Evolutionary conservation across 92 coral and sea anemone genomes (phyloP).

Genomic region (Porites rus): DNA sequence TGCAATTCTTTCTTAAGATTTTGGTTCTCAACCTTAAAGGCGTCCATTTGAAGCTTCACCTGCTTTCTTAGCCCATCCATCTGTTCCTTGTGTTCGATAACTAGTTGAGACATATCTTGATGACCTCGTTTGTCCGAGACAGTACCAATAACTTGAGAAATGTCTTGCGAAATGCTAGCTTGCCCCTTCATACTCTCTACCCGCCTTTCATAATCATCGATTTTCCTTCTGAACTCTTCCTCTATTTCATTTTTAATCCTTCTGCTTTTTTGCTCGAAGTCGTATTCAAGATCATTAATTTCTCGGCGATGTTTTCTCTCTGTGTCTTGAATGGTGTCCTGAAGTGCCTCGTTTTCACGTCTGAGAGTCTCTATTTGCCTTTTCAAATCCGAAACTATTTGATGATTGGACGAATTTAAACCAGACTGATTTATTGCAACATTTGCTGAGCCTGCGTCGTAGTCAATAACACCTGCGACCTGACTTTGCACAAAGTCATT

Average conservation of each 20-base stretch:
- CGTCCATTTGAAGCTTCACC: conserved; percentile 58
- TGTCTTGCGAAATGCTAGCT: not conserved
- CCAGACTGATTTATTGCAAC: not conserved
- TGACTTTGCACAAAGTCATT: not conserved
- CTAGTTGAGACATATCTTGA: conserved; percentile 19
- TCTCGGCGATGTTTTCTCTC: conserved; percentile 63
- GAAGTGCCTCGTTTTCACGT: conserved; percentile 44
- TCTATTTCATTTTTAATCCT: conserved; percentile 43
- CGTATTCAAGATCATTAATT: conserved; percentile 48
- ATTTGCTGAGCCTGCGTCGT: not conserved
- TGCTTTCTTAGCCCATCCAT: conserved; percentile 63
- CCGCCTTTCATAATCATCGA: conserved; percentile 49
- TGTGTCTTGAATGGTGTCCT: conserved; percentile 47
- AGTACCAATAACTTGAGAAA: not conserved
- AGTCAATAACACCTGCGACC: not conserved
- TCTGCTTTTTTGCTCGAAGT: conserved; percentile 47
- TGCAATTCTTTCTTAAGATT: conserved; percentile 1
- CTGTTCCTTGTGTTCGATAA: conserved; percentile 51
- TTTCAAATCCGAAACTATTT: conserved; percentile 45
- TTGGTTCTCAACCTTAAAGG: conserved; percentile 59
- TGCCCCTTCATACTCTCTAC: conserved; percentile 25
- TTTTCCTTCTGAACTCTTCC: conserved; percentile 44
- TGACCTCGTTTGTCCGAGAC: not conserved
- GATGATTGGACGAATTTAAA: conserved; percentile 1
- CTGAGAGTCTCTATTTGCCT: conserved; percentile 42